Base-by-base conservation (phyloP, 2,888 invertebrate genomes). In the Epsilonema sp. region DNA sequence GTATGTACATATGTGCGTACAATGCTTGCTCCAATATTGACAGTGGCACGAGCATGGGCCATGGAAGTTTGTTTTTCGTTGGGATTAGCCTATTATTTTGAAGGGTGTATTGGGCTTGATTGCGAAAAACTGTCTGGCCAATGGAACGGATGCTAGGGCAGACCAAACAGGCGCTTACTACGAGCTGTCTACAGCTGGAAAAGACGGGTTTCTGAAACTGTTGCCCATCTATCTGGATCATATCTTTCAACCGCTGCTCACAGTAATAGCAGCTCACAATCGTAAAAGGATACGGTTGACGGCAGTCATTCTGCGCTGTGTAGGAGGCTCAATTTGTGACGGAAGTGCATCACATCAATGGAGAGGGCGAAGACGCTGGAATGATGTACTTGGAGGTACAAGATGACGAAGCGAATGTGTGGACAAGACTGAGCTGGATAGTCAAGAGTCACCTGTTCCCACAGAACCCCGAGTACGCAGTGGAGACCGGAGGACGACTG, bases 381-480 rank as follows among this genome's bases (percentile, higher is more conserved):
- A 84, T 89, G 16, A 86, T 89, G n/a, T 89, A 89, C 65, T 84
- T 83, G 66, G 89, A 90, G 71, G 86, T 87, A 82, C 86, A 85
- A 67, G 82, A 79, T 0, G 65, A 76, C 26, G 85, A 85, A 65
- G 84, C 82, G 65, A 75, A 74, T n/a, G 79, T 80, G 3, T 80
- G 81, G 61, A 76, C 76, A 49, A 70, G 78, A 50, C 74, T 78
- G 50, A 74, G 78, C 55, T 66, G 76, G 47, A 74, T 74, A 54
- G 67, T 84, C 63, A 64, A 75, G 21, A 70, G 78, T 52, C 74
- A 75, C 2, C 75, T 83, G 64, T 87, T 85, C 65, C 82, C 83
- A 0, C 77, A 78, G 24, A 73, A 75, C 58, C 79, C 78, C 62
- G 85, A 84, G n/a, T n/a, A n/a, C n/a, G n/a, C n/a, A n/a, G n/a